These are phyloP conservation scores for Eurytoma adleriae DNA, from an alignment of 2,888 invertebrate genomes.

Conservation along the genomic window DNA sequence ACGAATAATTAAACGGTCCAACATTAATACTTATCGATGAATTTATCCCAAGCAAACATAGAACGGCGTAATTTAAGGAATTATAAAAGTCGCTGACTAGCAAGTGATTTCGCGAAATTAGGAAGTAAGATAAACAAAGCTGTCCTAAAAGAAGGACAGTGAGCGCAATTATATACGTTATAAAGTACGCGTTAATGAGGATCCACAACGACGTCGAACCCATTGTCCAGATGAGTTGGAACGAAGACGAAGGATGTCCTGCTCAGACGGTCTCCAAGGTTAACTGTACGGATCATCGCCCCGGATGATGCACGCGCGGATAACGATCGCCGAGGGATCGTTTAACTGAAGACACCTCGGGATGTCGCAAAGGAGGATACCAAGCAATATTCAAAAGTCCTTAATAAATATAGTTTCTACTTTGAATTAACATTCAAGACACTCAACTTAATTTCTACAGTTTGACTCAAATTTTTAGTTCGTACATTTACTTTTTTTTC, in stretches of 20 bases:
- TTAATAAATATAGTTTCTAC: too few relatives aligned
- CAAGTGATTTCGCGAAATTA: background rate
- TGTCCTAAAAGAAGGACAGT: background rate
- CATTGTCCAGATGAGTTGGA: background rate
- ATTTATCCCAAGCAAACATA: too few relatives aligned
- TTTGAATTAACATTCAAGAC: too few relatives aligned
- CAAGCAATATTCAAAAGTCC: background rate
- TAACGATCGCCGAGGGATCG: conserved; percentile 5
- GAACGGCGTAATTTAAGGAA: too few relatives aligned
- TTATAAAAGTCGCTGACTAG: background rate
- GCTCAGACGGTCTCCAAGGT: conserved; percentile 13
- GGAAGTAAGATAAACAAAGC: background rate
- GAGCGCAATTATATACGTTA: background rate
- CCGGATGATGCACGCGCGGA: conserved; percentile 23
- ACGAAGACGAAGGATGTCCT: background rate
- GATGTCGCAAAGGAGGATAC: background rate
- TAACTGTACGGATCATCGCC: conserved; percentile 18
- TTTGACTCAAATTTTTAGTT: too few relatives aligned
- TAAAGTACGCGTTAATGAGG: background rate
- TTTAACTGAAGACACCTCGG: background rate
- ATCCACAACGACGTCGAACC: background rate
- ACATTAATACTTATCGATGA: too few relatives aligned
- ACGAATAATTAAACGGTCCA: too few relatives aligned
- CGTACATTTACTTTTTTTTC: too few relatives aligned
- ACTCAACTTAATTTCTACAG: too few relatives aligned